Base-by-base conservation (phyloP, 2,797 vertebrate genomes). In the Hipposideros larvatus region DNA sequence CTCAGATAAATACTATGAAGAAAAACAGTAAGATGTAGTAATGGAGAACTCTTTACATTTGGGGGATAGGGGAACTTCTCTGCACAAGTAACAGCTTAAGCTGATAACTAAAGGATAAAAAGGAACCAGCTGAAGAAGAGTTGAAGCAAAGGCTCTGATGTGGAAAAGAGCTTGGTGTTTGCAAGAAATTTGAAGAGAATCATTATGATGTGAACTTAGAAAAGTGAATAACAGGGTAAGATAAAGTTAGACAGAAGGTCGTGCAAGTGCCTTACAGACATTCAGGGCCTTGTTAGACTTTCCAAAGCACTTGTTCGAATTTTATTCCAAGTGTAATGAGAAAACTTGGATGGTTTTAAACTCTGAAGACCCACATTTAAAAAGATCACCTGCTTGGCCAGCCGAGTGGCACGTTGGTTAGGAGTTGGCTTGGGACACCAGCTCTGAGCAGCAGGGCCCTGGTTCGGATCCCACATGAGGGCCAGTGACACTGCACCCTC, bases 321-420 rank as follows among this genome's bases (percentile, higher is more conserved):
- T 68, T 90, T 87, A 88, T 90, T 90, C 41, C 48, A 94, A 59
- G 10, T 37, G 16, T 87, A 91, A 93, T 87, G 37, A 80, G 26
- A 95, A 96, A 75, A 73, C 21, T 68, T 48, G n/a, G 26, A 80
- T 85, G 11, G 34, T 26, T 73, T 92, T 80, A 77, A 87, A 79
- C 24, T 73, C 53, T 53, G 19, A 77, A 73, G 21, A 19, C 43
- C 26, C n/a, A 66, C 2, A 61, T 82, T 88, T 96, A 28, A 73
- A 95, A 71, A 80, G n/a, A n/a, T n/a, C n/a, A n/a, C n/a, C n/a
- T n/a, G n/a, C n/a, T n/a, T n/a, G 34, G 34, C 34, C 34, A 3
- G 34, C 34, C 34, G 34, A 34, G 34, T 34, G 34, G 34, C 34
- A 3, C 34, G 34, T 2, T 34, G 34, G 34, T 34, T 34, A 34